A percentile compares a stretch with the other conserved stretches of the same genome.
phyloP scores from a whole-genome alignment of 2,888 invertebrate genomes.

The Cerastoderma edule region DNA sequence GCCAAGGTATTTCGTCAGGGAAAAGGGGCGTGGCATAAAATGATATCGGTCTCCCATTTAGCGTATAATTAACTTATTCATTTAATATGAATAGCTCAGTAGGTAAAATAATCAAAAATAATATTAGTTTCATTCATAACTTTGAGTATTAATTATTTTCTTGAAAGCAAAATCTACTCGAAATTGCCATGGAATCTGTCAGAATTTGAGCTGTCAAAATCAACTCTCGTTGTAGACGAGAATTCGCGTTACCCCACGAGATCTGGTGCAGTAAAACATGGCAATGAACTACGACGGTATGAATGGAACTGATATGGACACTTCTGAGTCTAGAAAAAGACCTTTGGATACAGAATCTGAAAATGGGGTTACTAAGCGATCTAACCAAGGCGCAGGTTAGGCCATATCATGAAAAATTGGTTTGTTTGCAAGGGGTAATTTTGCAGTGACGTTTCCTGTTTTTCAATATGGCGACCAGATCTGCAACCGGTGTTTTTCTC shows the following conservation, averaged over 20 bases:
- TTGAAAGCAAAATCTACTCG: background rate
- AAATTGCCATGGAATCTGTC: constrained; percentile 16
- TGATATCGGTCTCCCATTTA: constrained; percentile 1
- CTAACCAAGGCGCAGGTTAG: constrained; percentile 83
- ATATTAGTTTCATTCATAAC: constrained; percentile 50
- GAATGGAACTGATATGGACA: constrained; percentile 82
- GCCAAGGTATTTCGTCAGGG: constrained; percentile 26
- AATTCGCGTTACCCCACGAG: constrained; percentile 80
- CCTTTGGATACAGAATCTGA: constrained; percentile 83
- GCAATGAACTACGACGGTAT: constrained; percentile 81
- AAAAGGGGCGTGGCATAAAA: constrained; percentile 54
- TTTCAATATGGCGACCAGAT: constrained; percentile 80
- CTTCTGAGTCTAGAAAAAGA: constrained; percentile 83
- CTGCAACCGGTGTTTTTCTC: constrained; percentile 72
- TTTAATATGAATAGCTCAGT: background rate
- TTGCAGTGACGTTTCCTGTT: constrained; percentile 70
- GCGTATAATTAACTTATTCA: background rate
- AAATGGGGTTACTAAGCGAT: constrained; percentile 82
- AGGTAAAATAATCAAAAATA: constrained; percentile 14
- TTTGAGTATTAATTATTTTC: background rate
- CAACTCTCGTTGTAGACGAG: constrained; percentile 70
- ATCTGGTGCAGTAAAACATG: constrained; percentile 81
- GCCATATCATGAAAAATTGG: constrained; percentile 69
- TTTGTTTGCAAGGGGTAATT: constrained; percentile 62
- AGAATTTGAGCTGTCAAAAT: constrained; percentile 49